Conservation (phyloP, 2,888 invertebrate genomes). For the Ornithoptera alexandrae region DNA sequence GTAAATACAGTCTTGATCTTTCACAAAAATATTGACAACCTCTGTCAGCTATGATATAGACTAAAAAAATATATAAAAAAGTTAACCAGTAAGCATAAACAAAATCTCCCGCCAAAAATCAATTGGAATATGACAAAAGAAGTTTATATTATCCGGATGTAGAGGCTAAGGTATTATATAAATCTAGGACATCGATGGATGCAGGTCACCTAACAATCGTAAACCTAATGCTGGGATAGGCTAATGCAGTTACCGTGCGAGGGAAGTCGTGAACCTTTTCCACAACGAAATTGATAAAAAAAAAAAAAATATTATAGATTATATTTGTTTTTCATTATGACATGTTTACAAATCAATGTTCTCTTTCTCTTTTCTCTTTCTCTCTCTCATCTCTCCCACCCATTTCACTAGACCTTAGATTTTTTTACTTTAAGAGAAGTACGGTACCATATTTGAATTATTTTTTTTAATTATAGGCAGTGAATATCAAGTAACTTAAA, state of each 20-base stretch:
- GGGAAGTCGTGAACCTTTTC: too few relatives aligned
- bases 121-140: conserved; percentile 18
- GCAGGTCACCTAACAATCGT: conserved; percentile 1
- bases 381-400: too few relatives aligned
- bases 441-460: too few relatives aligned
- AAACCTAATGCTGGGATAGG: neutral
- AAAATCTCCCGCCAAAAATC: conserved; percentile 3
- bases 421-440: too few relatives aligned
- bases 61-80: conserved; percentile 5
- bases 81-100: neutral
- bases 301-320: too few relatives aligned
- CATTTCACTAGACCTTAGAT: too few relatives aligned
- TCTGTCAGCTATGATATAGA: neutral
- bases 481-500: too few relatives aligned
- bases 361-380: too few relatives aligned
- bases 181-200: neutral
- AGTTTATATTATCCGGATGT: neutral
- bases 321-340: too few relatives aligned
- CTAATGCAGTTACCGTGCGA: neutral
- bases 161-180: neutral
- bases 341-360: too few relatives aligned
- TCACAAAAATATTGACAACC: conserved; percentile 1
- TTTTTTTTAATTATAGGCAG: too few relatives aligned
- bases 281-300: too few relatives aligned
- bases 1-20: conserved; percentile 12